Conservation (phyloP, 1,140 invertebrate species). For the Halictus rubicundus region DNA sequence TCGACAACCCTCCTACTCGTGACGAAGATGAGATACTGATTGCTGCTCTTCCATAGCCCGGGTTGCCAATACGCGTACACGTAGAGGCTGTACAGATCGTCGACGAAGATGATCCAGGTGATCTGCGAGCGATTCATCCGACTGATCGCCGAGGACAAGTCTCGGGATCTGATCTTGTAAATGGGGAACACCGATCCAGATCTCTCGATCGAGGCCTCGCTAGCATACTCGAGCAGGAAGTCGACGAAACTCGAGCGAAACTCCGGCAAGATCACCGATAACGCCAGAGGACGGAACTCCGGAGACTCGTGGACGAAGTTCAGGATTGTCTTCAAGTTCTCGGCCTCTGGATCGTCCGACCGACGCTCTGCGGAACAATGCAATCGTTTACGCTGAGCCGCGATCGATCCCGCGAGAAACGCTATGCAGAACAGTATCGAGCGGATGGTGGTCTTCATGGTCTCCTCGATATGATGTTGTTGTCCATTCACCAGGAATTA, state of each 20-base stretch:
- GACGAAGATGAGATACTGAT: constrained; percentile 53
- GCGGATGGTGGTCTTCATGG: background rate
- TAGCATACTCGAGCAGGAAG: constrained; percentile 18
- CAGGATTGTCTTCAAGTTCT: constrained; percentile 45
- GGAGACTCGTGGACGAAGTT: constrained; percentile 37
- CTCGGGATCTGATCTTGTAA: constrained; percentile 22
- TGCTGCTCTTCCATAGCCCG: constrained; percentile 42
- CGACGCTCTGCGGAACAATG: background rate
- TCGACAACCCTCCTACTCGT: background rate
- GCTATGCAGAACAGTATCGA: background rate
- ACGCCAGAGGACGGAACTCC: constrained; percentile 38
- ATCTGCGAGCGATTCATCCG: constrained; percentile 22
- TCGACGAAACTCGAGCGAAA: constrained; percentile 23
- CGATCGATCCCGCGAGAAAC: background rate
- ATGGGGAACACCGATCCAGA: background rate
- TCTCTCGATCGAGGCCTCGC: constrained; percentile 15
- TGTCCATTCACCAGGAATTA: too few relatives aligned
- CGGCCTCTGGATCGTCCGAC: background rate
- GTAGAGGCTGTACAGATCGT: constrained; percentile 14
- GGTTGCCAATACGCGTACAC: constrained; percentile 13
- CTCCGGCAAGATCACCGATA: constrained; percentile 47
- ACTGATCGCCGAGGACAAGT: constrained; percentile 10
- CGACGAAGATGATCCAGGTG: constrained; percentile 58
- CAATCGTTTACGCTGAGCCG: background rate
- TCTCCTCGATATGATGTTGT: accelerated